Evolutionary conservation across 2,113 vertebrate species (phyloP).

Genomic region (Bujurquina vittata): DNA sequence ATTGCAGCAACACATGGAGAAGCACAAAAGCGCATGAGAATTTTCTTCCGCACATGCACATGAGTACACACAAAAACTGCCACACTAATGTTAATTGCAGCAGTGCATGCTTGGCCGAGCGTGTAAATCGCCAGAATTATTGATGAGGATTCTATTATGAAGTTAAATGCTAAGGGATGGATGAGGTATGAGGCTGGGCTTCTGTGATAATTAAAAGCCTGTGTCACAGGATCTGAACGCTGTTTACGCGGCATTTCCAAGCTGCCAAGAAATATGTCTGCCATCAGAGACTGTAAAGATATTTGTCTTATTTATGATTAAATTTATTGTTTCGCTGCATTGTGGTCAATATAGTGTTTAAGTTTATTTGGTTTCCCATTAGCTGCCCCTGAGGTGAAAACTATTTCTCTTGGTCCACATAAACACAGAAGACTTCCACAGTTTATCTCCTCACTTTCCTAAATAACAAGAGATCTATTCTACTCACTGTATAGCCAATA

Average conservation of each 20-base stretch:
- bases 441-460: slow-evolving; percentile 4
- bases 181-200: slow-evolving; percentile 49
- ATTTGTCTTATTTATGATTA: slow-evolving; percentile 18
- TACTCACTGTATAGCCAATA: not conserved
- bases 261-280: slow-evolving; percentile 24
- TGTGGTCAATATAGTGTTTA: slow-evolving; percentile 28
- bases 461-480: slow-evolving; percentile 19
- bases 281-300: slow-evolving; percentile 2
- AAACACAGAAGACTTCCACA: not conserved
- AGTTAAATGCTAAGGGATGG: slow-evolving; percentile 62
- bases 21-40: slow-evolving; percentile 11
- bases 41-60: slow-evolving; percentile 10
- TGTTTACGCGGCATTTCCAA: slow-evolving; percentile 17
- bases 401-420: slow-evolving; percentile 3
- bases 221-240: slow-evolving; percentile 39
- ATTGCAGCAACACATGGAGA: slow-evolving; percentile 24
- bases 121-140: slow-evolving; percentile 67
- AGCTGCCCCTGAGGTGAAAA: slow-evolving; percentile 23
- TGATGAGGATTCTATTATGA: slow-evolving; percentile 68
- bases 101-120: slow-evolving; percentile 61
- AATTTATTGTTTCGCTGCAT: slow-evolving; percentile 22
- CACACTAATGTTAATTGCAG: slow-evolving; percentile 61
- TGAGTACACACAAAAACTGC: slow-evolving; percentile 11
- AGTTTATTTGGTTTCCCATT: slow-evolving; percentile 36
- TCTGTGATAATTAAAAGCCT: slow-evolving; percentile 54